Percentiles rank a stretch among this genome's conserved stretches.
These are phyloP conservation scores for Brenthis hecate DNA, from an alignment of 2,888 invertebrate genomes.

Conservation along the genomic window DNA sequence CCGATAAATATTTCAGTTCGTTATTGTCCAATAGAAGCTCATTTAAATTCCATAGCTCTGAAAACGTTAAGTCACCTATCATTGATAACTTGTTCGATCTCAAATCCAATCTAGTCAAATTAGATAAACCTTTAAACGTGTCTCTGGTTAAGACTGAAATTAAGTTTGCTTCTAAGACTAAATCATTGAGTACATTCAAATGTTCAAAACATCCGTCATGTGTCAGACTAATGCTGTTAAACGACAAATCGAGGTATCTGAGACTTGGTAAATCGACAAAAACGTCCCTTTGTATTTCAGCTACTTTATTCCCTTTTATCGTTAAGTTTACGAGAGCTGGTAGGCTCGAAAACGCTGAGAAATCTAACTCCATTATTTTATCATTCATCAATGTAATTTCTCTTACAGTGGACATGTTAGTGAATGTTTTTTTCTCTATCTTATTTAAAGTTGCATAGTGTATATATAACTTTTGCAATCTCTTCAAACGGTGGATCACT, in stretches of 20 bases:
- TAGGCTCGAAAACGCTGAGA: constrained; percentile 88
- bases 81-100: constrained; percentile 89
- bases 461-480: constrained; percentile 86
- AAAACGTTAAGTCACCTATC: constrained; percentile 90
- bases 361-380: constrained; percentile 86
- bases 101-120: constrained; percentile 88
- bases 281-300: constrained; percentile 88
- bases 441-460: constrained; percentile 88
- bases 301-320: constrained; percentile 89
- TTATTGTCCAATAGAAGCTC: constrained; percentile 88
- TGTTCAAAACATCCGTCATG: constrained; percentile 93
- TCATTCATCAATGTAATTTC: constrained; percentile 88
- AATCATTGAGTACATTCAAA: constrained; percentile 86
- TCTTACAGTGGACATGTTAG: constrained; percentile 86
- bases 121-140: constrained; percentile 88
- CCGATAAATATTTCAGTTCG: constrained; percentile 87
- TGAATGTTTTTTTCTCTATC: constrained; percentile 88
- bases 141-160: constrained; percentile 89
- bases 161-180: constrained; percentile 90
- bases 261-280: constrained; percentile 89
- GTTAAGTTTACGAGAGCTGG: constrained; percentile 86
- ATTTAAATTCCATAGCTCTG: constrained; percentile 88
- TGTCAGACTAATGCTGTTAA: constrained; percentile 91
- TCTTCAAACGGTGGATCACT: constrained; percentile 84
- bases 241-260: constrained; percentile 90